Evolutionary conservation across 2,888 invertebrate genomes (phyloP), one percentile per base, ranked within the genome.

Genomic region (Callimorpha dominula): DNA sequence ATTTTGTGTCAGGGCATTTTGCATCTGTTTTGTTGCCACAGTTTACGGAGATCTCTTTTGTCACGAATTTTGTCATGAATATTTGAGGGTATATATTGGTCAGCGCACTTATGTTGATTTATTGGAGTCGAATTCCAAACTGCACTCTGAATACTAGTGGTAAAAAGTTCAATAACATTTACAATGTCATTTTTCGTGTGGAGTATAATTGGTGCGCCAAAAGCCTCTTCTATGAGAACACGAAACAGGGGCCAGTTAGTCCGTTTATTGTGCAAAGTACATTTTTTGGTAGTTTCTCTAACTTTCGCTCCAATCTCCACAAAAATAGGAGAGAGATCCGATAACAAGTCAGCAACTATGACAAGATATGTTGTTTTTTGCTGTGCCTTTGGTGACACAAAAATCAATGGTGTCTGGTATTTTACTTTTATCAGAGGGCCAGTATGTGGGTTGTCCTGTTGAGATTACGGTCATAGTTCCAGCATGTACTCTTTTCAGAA

Each of bases 371-470:
- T n/a, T n/a, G n/a, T n/a, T n/a, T n/a, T 52, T 52, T 43, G 52
- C 3, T 31, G 31, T 12, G 7, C 31, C 31, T 66, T 52, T 50
- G 20, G 46, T n/a, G 1, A 65, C 20, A 14, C 49, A 68, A 46
- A 67, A 67, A 9, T 67, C 60, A 43, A 57, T 54, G 4, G 43
- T 15, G 6, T 54, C 67, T 52, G 42, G 67, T 46, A 60, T 68
- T 60, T 68, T 68, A 2, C 20, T 14, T 60, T 11, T 62, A n/a
- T 68, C 70, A n/a, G n/a, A n/a, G n/a, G 70, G 70, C 57, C 60
- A 65, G 54, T 57, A 57, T 15, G 65, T 66, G 1, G 65, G 50
- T 49, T 71, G 66, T 0, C 62, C 66, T 40, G 71, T 60, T 17
- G 65, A 62, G 40, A 49, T 17, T 4, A 67, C 49, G 42, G 43